These are phyloP conservation scores for Lophius americanus DNA, from an alignment of 2,797 vertebrate species.

Conservation along the genomic window DNA sequence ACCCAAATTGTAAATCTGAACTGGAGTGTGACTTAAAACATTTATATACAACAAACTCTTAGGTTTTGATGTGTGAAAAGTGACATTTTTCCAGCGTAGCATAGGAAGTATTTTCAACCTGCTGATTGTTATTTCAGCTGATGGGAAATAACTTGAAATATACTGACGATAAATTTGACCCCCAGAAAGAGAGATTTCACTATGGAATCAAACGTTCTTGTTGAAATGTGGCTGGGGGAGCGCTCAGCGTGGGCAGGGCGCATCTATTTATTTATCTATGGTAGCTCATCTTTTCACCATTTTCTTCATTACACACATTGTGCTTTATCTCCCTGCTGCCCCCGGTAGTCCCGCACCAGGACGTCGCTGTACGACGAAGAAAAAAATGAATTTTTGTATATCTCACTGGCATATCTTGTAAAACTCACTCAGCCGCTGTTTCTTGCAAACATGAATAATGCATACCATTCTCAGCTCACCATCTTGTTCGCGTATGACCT, in stretches of 20 bases:
- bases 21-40: too few species aligned
- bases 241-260: slow-evolving; percentile 6
- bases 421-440: slow-evolving; percentile 73
- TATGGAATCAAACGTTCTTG: slow-evolving; percentile 42
- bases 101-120: slow-evolving; percentile 17
- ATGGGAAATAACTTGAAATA: too few species aligned
- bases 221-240: slow-evolving; percentile 14
- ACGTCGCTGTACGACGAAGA: slow-evolving; percentile 76
- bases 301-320: slow-evolving; percentile 70
- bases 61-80: too few species aligned
- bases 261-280: slow-evolving; percentile 58
- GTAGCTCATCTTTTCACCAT: slow-evolving; percentile 63
- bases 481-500: slow-evolving; percentile 79
- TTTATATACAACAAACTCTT: too few species aligned
- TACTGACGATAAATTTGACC: slow-evolving; percentile 32
- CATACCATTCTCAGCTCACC: slow-evolving; percentile 58
- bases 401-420: slow-evolving; percentile 75
- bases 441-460: slow-evolving; percentile 76
- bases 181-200: slow-evolving; percentile 24
- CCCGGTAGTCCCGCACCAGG: slow-evolving; percentile 63
- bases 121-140: slow-evolving; percentile 22
- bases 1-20: too few species aligned
- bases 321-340: slow-evolving; percentile 59
- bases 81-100: too few species aligned
- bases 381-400: slow-evolving; percentile 71